Percentiles rank a stretch among this genome's conserved stretches.
phyloP scores from a whole-genome alignment of 2,888 invertebrate genomes.

The Tethea ocularis region DNA sequence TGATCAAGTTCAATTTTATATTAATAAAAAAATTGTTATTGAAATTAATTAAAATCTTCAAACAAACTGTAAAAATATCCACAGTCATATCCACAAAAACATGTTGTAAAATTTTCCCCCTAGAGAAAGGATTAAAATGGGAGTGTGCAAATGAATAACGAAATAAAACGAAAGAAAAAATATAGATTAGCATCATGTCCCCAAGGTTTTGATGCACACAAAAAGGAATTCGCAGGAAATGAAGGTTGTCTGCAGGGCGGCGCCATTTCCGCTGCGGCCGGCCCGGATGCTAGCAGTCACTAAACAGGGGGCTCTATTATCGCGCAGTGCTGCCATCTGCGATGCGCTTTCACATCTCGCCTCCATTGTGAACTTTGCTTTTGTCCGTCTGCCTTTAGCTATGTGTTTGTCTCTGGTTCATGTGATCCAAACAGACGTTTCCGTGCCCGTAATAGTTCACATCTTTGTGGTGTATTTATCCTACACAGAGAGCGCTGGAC shows the following conservation, averaged over 20 bases:
- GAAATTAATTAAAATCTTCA: too few species aligned
- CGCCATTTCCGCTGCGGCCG: slow-evolving; percentile 66
- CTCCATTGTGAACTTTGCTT: slow-evolving; percentile 47
- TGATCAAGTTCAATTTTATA: too few species aligned
- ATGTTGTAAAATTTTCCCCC: not conserved
- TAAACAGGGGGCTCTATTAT: slow-evolving; percentile 62
- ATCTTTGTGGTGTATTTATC: slow-evolving; percentile 34
- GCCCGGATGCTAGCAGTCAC: slow-evolving; percentile 58
- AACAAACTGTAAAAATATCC: too few species aligned
- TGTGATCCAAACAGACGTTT: slow-evolving; percentile 46
- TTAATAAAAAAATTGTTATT: too few species aligned
- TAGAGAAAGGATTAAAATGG: slow-evolving; percentile 11
- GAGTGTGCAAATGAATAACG: not conserved
- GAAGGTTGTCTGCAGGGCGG: slow-evolving; percentile 73
- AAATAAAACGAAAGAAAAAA: slow-evolving; percentile 6
- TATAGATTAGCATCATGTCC: slow-evolving; percentile 35
- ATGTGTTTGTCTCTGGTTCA: slow-evolving; percentile 28
- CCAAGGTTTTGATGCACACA: slow-evolving; percentile 36
- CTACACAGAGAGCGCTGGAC: slow-evolving; percentile 17
- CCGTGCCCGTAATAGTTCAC: slow-evolving; percentile 35
- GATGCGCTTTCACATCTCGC: slow-evolving; percentile 53
- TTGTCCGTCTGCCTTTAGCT: slow-evolving; percentile 34
- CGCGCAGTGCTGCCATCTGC: slow-evolving; percentile 57
- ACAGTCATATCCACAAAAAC: not conserved
- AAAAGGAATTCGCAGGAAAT: slow-evolving; percentile 71